phyloP scores from a whole-genome alignment of 2,797 vertebrate genomes.

The Tiaroga cobitis region DNA sequence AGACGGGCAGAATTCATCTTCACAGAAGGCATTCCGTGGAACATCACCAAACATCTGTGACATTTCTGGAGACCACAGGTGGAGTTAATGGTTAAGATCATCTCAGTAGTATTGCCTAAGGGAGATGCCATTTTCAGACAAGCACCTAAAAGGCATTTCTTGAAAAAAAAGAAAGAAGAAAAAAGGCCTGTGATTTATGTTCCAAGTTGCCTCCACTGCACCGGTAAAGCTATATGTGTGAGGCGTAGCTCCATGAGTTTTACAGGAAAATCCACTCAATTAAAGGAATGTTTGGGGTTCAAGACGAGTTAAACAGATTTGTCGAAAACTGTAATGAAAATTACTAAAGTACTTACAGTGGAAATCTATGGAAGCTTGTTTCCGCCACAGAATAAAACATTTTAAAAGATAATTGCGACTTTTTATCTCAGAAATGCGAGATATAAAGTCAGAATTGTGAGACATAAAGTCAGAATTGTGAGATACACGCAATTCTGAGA shows the following conservation, averaged over 20 bases:
- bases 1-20: background rate
- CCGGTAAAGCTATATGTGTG: constrained; percentile 57
- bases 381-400: no score
- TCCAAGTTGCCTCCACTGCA: constrained; percentile 51
- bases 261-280: constrained; percentile 58
- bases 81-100: constrained; percentile 9
- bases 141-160: constrained; percentile 41
- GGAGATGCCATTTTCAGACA: constrained; percentile 35
- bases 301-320: background rate
- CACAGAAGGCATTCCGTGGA: background rate
- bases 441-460: no score
- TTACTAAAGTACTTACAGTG: no score
- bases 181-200: constrained; percentile 64
- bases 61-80: constrained; percentile 22
- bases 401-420: no score
- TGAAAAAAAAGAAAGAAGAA: background rate
- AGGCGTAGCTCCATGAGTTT: constrained; percentile 18
- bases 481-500: no score
- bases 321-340: background rate
- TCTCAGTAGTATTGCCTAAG: background rate
- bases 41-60: constrained; percentile 29
- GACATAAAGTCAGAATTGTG: no score
- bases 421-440: no score
- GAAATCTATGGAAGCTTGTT: no score
- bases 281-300: background rate